Evolutionary conservation across 1,140 invertebrate species (phyloP).

Genomic region (Anastrepha ludens): DNA sequence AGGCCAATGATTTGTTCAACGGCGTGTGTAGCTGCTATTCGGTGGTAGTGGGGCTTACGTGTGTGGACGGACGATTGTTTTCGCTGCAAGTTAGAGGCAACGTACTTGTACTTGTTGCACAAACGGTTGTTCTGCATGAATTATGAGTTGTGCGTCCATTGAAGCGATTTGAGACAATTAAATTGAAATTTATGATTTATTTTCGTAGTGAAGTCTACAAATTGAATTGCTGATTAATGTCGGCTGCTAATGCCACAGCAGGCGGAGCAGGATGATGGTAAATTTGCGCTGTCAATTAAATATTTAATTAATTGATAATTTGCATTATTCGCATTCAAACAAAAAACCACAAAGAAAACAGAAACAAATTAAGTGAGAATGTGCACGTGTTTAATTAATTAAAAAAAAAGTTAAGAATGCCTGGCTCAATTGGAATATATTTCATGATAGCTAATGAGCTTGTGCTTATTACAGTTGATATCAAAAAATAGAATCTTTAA

Average conservation of each 20-base stretch:
- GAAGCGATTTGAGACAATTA: constrained; percentile 46
- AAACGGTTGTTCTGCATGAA: constrained; percentile 21
- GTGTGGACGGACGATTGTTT: background rate
- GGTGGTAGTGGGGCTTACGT: background rate
- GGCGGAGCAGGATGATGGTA: background rate
- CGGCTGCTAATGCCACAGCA: background rate
- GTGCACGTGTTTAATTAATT: too few species aligned
- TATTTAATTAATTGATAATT: constrained; percentile 32
- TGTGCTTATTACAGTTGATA: too few species aligned
- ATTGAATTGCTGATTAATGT: constrained; percentile 48
- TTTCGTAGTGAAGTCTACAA: constrained; percentile 40
- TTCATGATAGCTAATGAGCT: too few species aligned
- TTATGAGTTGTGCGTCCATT: constrained; percentile 45
- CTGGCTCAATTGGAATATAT: too few species aligned
- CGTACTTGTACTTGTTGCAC: constrained; percentile 43
- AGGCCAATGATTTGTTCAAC: constrained; percentile 37
- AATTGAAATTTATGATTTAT: constrained; percentile 53
- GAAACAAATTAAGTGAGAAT: too few species aligned
- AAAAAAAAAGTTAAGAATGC: too few species aligned
- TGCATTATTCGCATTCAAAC: background rate
- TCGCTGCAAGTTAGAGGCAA: background rate
- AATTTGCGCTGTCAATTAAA: constrained; percentile 21
- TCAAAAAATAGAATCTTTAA: too few species aligned
- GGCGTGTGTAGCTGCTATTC: background rate
- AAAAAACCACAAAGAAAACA: too few species aligned